Evolutionary conservation across 2,113 vertebrate genomes (phyloP).

Genomic region (Bufo bufo): DNA sequence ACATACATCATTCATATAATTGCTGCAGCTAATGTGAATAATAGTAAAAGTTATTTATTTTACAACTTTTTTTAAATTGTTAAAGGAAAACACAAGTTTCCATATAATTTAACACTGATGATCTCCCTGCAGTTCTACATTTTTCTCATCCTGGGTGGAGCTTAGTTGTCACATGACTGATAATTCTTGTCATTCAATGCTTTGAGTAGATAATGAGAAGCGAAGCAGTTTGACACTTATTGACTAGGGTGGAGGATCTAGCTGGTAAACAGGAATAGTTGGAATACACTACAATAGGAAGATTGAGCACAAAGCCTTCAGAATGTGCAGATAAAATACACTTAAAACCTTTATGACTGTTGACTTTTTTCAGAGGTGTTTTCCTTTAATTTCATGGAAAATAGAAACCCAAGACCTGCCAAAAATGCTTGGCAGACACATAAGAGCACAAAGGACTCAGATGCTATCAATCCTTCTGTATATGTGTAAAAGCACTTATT

Average conservation of each 20-base stretch:
- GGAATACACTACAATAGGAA: not conserved
- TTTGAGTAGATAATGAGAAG: not conserved
- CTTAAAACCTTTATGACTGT: not conserved
- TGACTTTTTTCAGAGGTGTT: not conserved
- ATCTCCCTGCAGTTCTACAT: too few species aligned
- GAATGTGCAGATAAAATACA: not conserved
- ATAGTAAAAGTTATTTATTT: too few species aligned
- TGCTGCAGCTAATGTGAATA: too few species aligned
- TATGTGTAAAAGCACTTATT: constrained; percentile 12
- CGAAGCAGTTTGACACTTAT: not conserved
- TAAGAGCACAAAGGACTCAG: not conserved
- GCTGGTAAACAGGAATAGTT: not conserved
- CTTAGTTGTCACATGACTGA: not conserved
- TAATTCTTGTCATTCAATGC: not conserved
- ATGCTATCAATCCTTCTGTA: constrained; percentile 2
- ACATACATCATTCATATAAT: too few species aligned
- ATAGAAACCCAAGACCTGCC: not conserved
- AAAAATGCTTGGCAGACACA: constrained; percentile 5
- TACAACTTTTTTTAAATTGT: too few species aligned
- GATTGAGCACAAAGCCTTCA: not conserved
- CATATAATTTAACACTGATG: not conserved
- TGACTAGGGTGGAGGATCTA: not conserved
- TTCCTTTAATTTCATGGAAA: not conserved
- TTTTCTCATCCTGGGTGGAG: not conserved
- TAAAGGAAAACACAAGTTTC: not conserved